These are phyloP conservation scores for Ectropis crepuscularia DNA, from an alignment of 2,888 invertebrate species.

Conservation along the genomic window DNA sequence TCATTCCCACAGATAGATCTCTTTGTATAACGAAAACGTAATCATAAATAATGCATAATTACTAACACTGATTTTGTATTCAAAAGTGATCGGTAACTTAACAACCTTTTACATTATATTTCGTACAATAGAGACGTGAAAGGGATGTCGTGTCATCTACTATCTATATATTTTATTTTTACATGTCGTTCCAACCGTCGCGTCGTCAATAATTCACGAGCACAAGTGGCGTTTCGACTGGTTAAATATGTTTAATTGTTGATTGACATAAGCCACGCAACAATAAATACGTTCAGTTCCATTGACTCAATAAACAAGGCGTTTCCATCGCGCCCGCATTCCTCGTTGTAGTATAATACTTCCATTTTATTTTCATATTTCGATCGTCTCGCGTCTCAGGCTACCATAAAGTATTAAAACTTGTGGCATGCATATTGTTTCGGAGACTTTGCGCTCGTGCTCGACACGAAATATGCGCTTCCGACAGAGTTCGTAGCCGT, in stretches of 20 bases:
- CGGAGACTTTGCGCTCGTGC: constrained; percentile 35
- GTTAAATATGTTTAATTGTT: constrained; percentile 31
- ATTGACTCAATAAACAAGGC: constrained; percentile 49
- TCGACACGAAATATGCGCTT: constrained; percentile 45
- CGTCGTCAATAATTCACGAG: constrained; percentile 2
- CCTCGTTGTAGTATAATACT: constrained; percentile 46
- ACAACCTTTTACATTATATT: too few species aligned
- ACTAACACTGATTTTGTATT: too few species aligned
- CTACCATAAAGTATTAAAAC: constrained; percentile 60
- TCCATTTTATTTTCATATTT: constrained; percentile 56
- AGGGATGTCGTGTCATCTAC: too few species aligned
- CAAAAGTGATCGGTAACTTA: too few species aligned
- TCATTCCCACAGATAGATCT: too few species aligned
- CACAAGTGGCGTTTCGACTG: constrained; percentile 17
- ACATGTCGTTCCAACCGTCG: too few species aligned
- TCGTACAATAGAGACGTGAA: too few species aligned
- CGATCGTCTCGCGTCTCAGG: constrained; percentile 53
- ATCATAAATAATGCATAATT: too few species aligned
- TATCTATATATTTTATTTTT: too few species aligned
- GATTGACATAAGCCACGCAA: constrained; percentile 37
- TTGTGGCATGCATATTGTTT: constrained; percentile 51
- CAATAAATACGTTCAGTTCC: constrained; percentile 43
- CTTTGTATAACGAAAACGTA: too few species aligned
- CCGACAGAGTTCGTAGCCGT: constrained; percentile 33
- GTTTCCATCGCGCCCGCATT: constrained; percentile 36